Evolutionary conservation across 2,113 vertebrate species (phyloP), one percentile per base, ranked within the genome.

Genomic region (Illadopsis cleaveri): DNA sequence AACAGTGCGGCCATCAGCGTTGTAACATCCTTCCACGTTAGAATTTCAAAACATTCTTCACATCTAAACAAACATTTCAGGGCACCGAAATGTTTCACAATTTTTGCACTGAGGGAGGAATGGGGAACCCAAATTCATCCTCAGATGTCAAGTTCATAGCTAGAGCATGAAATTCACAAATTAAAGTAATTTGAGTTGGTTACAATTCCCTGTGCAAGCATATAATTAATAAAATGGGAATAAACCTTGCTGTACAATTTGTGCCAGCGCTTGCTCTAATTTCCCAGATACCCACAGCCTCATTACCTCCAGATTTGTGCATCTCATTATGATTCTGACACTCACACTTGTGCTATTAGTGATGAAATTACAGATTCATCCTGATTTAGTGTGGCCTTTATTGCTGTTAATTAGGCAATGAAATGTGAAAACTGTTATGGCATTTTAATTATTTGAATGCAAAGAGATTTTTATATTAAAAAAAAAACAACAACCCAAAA

Each of bases 321-420:
- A 96, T 96, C 88, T 97, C 92, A 94, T 97, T 97, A 97, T 64
- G 82, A 97, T 96, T 93, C 93, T 94, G 95, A 96, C 94, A 96
- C 82, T 96, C 73, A 68, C 93, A 96, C 86, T 96, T 92, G 87
- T 92, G 90, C 78, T 69, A 97, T 97, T 95, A 97, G 95, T 83
- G 90, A 78, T 83, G 72, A 96, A 96, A 97, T 97, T 97, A 97
- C 92, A 94, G 69, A 97, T 96, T 96, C 84, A 91, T 95, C 95
- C 91, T 90, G 88, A 98, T 97, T 95, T 97, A 97, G 93, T 91
- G 91, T 86, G 86, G 90, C 72, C 92, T 96, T 98, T 97, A 98
- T 96, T 97, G 97, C 95, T 96, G 97, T 96, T 98, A 98, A 98
- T 98, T 97, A 98, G 97, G 84, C 94, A 96, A 95, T 64, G 69